These are phyloP conservation scores for Myiotriccus ornatus DNA, from an alignment of 2,797 vertebrate species.

Conservation along the genomic window DNA sequence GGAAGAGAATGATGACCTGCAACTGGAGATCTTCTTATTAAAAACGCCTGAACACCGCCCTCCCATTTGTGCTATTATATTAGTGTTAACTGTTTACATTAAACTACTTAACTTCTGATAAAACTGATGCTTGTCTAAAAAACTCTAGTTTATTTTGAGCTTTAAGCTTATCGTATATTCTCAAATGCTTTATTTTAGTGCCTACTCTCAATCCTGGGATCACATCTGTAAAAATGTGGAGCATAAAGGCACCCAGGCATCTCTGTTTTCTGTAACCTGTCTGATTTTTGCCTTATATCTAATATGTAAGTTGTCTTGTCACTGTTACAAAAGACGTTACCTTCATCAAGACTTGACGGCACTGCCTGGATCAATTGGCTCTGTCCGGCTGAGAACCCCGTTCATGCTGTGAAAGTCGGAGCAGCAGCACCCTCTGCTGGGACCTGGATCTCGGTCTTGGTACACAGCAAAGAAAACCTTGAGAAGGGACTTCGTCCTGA, in stretches of 20 bases:
- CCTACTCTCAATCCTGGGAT: not conserved
- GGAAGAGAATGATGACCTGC: not conserved
- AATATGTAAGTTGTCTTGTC: rapidly evolving
- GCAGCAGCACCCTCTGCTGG: slow-evolving; percentile 58
- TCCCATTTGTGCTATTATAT: not conserved
- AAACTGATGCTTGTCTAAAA: not conserved
- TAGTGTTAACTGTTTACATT: not conserved
- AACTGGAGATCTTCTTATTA: not conserved
- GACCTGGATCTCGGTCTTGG: rapidly evolving
- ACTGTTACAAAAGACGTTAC: rapidly evolving
- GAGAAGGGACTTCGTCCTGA: rapidly evolving
- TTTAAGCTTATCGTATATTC: not conserved
- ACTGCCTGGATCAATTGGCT: rapidly evolving
- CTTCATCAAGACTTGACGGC: rapidly evolving
- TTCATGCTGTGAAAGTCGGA: rapidly evolving
- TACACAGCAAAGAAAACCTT: rapidly evolving
- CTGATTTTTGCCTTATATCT: rapidly evolving
- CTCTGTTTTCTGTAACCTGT: not conserved
- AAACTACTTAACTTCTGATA: not conserved
- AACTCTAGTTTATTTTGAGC: not conserved
- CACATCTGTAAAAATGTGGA: not conserved
- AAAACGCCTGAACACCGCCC: not conserved
- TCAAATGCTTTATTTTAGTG: not conserved
- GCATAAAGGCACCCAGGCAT: rapidly evolving
- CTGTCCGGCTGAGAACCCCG: rapidly evolving